These are phyloP conservation scores for Protophormia terraenovae DNA, from an alignment of 2,888 invertebrate genomes.

Conservation along the genomic window DNA sequence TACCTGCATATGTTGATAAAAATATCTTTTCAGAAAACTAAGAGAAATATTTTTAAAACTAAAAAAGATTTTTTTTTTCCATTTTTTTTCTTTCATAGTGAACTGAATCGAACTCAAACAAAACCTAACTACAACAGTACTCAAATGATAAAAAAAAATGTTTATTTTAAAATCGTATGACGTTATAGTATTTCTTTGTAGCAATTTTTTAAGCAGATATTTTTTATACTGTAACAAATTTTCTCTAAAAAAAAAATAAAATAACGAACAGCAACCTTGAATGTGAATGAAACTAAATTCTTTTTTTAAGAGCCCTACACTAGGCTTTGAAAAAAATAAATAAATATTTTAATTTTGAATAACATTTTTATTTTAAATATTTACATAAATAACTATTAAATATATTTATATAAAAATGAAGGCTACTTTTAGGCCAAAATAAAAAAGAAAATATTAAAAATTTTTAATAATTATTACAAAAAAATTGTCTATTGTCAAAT, in stretches of 20 bases:
- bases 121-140: slow-evolving; percentile 1
- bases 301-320: slow-evolving; percentile 15
- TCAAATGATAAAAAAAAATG: slow-evolving; percentile 24
- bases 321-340: background rate
- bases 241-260: background rate
- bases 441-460: too few relatives aligned
- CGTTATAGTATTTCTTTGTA: slow-evolving; percentile 32
- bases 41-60: background rate
- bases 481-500: too few relatives aligned
- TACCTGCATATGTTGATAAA: too few relatives aligned
- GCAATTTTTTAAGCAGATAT: slow-evolving; percentile 7
- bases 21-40: slow-evolving; percentile 17
- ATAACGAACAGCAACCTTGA: slow-evolving; percentile 52
- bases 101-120: slow-evolving; percentile 7
- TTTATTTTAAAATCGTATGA: slow-evolving; percentile 41
- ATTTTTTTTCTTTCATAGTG: background rate
- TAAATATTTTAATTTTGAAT: too few relatives aligned
- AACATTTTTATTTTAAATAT: too few relatives aligned
- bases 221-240: background rate
- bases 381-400: too few relatives aligned
- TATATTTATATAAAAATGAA: too few relatives aligned
- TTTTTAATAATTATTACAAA: too few relatives aligned
- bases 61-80: background rate
- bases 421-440: too few relatives aligned
- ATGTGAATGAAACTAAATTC: background rate